phyloP scores from a whole-genome alignment of 2,797 vertebrate species.

The Capromys pilorides region DNA sequence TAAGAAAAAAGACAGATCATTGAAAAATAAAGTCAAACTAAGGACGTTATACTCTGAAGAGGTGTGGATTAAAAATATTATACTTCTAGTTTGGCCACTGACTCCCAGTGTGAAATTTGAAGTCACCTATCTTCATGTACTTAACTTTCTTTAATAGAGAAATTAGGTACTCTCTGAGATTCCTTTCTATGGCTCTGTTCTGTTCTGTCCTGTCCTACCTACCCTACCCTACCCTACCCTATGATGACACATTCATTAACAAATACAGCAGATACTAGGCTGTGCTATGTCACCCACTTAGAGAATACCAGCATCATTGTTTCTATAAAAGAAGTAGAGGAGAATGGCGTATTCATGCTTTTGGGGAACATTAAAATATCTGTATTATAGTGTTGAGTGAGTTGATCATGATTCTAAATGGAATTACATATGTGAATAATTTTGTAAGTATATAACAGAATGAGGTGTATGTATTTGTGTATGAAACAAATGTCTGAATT shows the following conservation, averaged over 20 bases:
- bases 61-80: no score
- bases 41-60: background rate
- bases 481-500: constrained; percentile 27
- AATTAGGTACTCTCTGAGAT: background rate
- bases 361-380: background rate
- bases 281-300: background rate
- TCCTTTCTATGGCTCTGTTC: background rate
- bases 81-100: background rate
- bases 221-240: no score
- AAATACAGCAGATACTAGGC: background rate
- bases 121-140: background rate
- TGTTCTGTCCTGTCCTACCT: background rate
- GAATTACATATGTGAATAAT: background rate
- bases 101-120: background rate
- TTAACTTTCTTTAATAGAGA: background rate
- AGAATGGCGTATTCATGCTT: background rate
- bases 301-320: background rate
- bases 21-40: background rate
- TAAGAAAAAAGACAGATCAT: background rate
- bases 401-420: background rate
- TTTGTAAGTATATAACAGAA: background rate
- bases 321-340: background rate
- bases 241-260: background rate
- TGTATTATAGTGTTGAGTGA: background rate
- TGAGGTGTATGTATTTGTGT: background rate